Conservation (phyloP, 2,797 vertebrate species). For the Buphagus erythrorhynchus region DNA sequence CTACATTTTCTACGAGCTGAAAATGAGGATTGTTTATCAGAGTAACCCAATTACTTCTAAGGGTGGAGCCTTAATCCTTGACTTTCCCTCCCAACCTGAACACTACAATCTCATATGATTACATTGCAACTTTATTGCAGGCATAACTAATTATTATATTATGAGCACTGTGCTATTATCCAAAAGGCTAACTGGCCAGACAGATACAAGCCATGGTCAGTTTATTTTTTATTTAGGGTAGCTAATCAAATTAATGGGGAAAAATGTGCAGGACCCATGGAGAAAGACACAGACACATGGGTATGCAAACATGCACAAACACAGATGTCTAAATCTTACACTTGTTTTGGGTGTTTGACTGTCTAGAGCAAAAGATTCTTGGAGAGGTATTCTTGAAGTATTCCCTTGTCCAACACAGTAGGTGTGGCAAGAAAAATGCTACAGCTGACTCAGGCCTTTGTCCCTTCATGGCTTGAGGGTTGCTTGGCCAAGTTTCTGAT, state of each 20-base stretch:
- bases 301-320: background rate
- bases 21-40: background rate
- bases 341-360: background rate
- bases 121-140: background rate
- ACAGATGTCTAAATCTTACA: background rate
- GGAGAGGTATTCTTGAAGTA: background rate
- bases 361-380: background rate
- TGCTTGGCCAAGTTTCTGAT: background rate
- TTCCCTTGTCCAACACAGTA: background rate
- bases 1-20: background rate
- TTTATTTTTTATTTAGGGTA: background rate
- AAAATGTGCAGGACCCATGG: background rate
- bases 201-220: background rate
- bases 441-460: background rate
- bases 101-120: background rate
- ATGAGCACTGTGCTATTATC: background rate
- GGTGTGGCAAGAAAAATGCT: background rate
- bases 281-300: background rate
- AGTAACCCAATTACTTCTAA: background rate
- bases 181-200: background rate
- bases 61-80: background rate
- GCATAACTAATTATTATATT: background rate
- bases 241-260: background rate
- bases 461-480: background rate
- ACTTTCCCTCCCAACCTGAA: background rate